Base-by-base conservation (phyloP, 2,113 vertebrate genomes). In the Regulus satrapa region DNA sequence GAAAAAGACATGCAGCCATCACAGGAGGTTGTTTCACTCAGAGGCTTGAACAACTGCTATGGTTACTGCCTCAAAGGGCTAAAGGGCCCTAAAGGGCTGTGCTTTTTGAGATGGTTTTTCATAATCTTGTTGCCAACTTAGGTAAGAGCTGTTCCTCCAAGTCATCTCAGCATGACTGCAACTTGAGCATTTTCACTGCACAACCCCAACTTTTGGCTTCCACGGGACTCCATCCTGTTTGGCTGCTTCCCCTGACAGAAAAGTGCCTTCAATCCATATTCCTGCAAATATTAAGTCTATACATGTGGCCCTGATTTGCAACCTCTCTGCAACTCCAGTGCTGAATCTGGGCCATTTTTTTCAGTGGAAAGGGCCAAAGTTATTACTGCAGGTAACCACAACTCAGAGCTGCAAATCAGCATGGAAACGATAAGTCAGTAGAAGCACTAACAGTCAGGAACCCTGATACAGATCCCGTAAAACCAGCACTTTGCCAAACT, bases 251-350 rank as follows among this genome's bases (percentile, higher is more conserved):
- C 48, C 62, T 62, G 46, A 74, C 36, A 83, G 43, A 97, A 94
- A 91, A 21, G 34, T 1, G 2, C 55, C 64, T 92, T 77, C 77
- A 66, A 20, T 78, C 75, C 41, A 59, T 73, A 86, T 24, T 94
- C 74, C 87, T 90, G 56, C 54, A 96, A 84, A 79, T 82, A 84
- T 49, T 71, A 81, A 74, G 28, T 43, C 87, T 32, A 28, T 67
- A 87, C 93, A 94, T 81, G 56, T 91, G 92, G 94, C 40, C 80
- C 86, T 94, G 81, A 97, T 97, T 97, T 95, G 59, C 87, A 95
- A 28, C 49, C 61, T 84, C 85, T 80, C 72, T 89, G 69, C 54
- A 89, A 46, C 94, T 85, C 73, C 29, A 41, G 56, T 93, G 79
- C 83, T 95, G 71, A 95, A 93, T 78, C 48, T 73, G 51, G 59